phyloP scores from a whole-genome alignment of 2,113 vertebrate species.

The Mustela lutreola region DNA sequence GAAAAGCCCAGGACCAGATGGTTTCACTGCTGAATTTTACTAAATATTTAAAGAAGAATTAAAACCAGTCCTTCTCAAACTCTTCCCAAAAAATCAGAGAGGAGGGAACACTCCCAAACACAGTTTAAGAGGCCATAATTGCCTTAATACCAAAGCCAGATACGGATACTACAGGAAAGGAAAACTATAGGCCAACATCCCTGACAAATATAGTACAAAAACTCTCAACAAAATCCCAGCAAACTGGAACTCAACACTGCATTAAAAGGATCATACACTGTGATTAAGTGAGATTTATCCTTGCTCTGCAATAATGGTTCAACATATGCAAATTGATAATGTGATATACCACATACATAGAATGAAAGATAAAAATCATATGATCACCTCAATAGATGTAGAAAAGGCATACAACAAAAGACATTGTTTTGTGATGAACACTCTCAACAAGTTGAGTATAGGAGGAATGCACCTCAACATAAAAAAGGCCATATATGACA shows the following conservation, averaged over 20 bases:
- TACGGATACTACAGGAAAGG: not conserved
- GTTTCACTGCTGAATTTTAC: not conserved
- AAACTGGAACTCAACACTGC: not conserved
- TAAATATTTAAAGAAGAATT: not conserved
- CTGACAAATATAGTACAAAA: not conserved
- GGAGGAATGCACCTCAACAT: not conserved
- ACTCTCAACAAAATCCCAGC: not conserved
- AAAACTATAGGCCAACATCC: not conserved
- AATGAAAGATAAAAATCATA: constrained; percentile 1
- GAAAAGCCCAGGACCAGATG: not conserved
- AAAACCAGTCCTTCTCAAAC: not conserved
- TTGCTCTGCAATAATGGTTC: not conserved
- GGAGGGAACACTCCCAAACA: not conserved
- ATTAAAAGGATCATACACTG: not conserved
- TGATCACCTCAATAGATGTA: not conserved
- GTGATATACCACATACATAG: not conserved
- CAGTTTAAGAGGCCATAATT: not conserved
- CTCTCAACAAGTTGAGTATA: not conserved
- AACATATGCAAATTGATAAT: not conserved
- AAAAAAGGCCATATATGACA: not conserved
- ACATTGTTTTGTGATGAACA: not conserved
- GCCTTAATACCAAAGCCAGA: not conserved
- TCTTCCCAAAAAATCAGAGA: not conserved
- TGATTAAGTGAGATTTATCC: not conserved
- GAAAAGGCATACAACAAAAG: not conserved